Conservation (phyloP, 2,797 vertebrate species). For the Gallinago stenura region DNA sequence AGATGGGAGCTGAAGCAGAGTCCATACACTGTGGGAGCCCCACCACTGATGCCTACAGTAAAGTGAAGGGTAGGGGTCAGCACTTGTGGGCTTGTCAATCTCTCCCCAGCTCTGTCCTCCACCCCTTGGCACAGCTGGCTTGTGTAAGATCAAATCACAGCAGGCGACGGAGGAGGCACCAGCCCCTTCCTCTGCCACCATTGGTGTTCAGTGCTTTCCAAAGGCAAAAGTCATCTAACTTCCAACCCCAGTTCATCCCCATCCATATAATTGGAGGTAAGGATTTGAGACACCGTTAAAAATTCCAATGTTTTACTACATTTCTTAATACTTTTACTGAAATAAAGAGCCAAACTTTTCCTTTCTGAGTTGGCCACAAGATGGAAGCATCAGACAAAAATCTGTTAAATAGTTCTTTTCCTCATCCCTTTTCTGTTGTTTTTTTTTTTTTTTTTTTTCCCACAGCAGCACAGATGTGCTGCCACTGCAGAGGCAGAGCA, state of each 20-base stretch:
- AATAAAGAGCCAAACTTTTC: background rate
- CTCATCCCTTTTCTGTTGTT: background rate
- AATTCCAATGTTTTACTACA: background rate
- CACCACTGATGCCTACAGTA: background rate
- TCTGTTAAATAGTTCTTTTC: background rate
- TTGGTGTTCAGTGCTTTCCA: background rate
- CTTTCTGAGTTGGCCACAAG: slow-evolving; percentile 73
- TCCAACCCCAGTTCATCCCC: background rate
- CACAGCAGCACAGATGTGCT: background rate
- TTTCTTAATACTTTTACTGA: background rate
- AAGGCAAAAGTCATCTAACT: background rate
- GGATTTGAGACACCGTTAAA: background rate
- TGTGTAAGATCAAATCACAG: accelerated
- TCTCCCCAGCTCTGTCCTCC: background rate
- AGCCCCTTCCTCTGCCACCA: background rate
- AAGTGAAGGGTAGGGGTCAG: background rate
- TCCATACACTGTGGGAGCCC: accelerated
- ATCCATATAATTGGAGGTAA: background rate
- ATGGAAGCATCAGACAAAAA: slow-evolving; percentile 78
- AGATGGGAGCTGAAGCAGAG: background rate
- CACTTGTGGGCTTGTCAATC: background rate
- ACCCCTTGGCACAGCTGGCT: background rate
- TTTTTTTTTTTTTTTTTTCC: background rate
- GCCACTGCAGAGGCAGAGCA: background rate
- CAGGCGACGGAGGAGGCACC: accelerated